Conservation (phyloP, 1,140 invertebrate species). For the Danaus plexippus region DNA sequence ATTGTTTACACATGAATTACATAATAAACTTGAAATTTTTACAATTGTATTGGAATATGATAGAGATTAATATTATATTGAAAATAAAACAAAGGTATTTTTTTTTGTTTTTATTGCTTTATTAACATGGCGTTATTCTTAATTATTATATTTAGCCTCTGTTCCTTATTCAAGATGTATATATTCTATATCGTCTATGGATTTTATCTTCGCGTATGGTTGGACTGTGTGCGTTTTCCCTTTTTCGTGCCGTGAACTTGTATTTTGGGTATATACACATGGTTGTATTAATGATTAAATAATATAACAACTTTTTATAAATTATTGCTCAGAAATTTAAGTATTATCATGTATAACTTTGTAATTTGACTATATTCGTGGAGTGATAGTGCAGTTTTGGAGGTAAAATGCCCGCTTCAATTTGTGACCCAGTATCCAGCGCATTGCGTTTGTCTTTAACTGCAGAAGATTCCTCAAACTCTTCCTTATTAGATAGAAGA, state of each 20-base stretch:
- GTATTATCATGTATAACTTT: conserved; percentile 35
- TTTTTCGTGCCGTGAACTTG: conserved; percentile 32
- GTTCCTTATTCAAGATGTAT: conserved; percentile 1
- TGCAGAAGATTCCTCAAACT: conserved; percentile 69
- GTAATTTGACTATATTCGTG: conserved; percentile 40
- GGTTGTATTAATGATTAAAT: conserved; percentile 22
- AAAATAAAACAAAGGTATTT: no score
- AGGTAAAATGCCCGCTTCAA: conserved; percentile 75
- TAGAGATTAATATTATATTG: no score
- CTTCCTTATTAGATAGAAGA: conserved; percentile 75
- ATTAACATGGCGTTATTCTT: no score
- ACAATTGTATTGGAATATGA: no score
- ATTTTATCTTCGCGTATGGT: conserved; percentile 28
- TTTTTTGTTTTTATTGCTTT: no score
- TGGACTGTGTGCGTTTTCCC: conserved; percentile 30
- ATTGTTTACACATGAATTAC: no score
- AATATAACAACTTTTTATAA: neutral
- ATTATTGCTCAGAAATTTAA: conserved; percentile 6
- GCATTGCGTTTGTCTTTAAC: conserved; percentile 78
- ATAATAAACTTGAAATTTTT: no score
- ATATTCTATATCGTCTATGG: conserved; percentile 17
- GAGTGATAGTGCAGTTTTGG: conserved; percentile 65
- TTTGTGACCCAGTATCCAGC: conserved; percentile 79
- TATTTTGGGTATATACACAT: conserved; percentile 29
- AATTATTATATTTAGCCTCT: neutral